These are phyloP conservation scores for Micropterix aruncella DNA, from an alignment of 2,888 invertebrate species.

Conservation along the genomic window DNA sequence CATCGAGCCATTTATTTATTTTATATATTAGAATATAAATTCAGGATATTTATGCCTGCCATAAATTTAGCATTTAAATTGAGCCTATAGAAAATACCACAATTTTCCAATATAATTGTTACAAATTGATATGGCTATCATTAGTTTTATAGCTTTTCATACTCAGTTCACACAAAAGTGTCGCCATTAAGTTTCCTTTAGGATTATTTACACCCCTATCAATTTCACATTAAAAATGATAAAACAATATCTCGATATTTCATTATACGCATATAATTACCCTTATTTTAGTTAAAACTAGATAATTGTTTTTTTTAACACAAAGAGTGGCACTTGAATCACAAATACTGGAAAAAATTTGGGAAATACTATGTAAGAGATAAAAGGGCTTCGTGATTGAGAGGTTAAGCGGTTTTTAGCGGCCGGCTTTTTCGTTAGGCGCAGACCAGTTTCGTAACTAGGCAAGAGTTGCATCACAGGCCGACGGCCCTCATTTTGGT, in stretches of 20 bases:
- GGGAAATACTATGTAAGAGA: conserved; percentile 31
- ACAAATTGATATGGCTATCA: conserved; percentile 46
- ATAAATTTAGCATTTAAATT: conserved; percentile 38
- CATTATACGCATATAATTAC: conserved; percentile 42
- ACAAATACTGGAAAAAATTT: conserved; percentile 62
- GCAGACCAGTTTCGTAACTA: neutral
- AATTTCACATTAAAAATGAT: conserved; percentile 27
- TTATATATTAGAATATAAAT: neutral
- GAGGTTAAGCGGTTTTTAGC: neutral
- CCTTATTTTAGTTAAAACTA: conserved; percentile 40
- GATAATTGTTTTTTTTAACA: conserved; percentile 52
- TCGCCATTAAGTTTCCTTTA: conserved; percentile 13
- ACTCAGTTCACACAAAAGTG: conserved; percentile 10
- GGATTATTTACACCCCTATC: conserved; percentile 20
- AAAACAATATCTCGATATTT: conserved; percentile 35
- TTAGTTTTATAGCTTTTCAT: conserved; percentile 42
- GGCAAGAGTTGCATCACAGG: neutral
- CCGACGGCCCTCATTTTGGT: too few species aligned
- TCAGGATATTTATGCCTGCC: neutral
- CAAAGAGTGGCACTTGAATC: conserved; percentile 69
- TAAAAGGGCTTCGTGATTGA: neutral
- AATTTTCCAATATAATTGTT: conserved; percentile 31
- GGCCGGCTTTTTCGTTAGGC: too few species aligned
- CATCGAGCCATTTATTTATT: neutral
- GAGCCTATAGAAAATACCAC: conserved; percentile 44